phyloP scores from a whole-genome alignment of 2,113 vertebrate species.

The Saguinus imperator region DNA sequence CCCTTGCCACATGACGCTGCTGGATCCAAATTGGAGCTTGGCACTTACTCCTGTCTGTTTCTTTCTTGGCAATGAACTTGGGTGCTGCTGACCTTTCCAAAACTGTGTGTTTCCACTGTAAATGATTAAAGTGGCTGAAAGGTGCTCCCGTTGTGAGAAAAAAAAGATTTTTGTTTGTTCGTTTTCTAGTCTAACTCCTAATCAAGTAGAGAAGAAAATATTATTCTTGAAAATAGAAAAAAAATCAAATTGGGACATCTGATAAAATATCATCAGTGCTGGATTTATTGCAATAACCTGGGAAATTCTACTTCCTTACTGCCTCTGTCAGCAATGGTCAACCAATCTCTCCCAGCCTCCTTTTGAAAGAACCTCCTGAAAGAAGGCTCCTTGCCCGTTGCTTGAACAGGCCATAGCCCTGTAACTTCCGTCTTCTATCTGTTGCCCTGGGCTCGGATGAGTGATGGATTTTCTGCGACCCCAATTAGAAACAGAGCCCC shows the following conservation, averaged over 20 bases:
- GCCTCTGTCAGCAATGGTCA: rapidly evolving
- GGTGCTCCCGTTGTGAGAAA: not conserved
- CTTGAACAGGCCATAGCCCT: rapidly evolving
- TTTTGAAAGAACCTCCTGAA: not conserved
- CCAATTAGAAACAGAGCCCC: not conserved
- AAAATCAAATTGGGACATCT: not conserved
- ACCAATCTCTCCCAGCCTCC: not conserved
- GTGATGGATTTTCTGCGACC: not conserved
- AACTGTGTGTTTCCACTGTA: rapidly evolving
- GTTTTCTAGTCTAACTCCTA: not conserved
- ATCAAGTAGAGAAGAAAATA: not conserved
- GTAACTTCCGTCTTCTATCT: rapidly evolving
- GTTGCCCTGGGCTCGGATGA: rapidly evolving
- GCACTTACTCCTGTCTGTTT: rapidly evolving
- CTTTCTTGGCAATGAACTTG: not conserved
- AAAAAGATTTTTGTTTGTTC: not conserved
- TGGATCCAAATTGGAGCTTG: rapidly evolving
- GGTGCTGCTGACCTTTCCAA: not conserved
- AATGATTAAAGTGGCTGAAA: rapidly evolving
- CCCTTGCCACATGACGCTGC: rapidly evolving
- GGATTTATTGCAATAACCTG: no score
- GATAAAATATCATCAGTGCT: not conserved
- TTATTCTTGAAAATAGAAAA: not conserved
- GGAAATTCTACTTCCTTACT: not conserved
- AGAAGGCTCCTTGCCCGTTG: not conserved